Conservation (phyloP, 2,113 vertebrate species). For the Tursiops truncatus region DNA sequence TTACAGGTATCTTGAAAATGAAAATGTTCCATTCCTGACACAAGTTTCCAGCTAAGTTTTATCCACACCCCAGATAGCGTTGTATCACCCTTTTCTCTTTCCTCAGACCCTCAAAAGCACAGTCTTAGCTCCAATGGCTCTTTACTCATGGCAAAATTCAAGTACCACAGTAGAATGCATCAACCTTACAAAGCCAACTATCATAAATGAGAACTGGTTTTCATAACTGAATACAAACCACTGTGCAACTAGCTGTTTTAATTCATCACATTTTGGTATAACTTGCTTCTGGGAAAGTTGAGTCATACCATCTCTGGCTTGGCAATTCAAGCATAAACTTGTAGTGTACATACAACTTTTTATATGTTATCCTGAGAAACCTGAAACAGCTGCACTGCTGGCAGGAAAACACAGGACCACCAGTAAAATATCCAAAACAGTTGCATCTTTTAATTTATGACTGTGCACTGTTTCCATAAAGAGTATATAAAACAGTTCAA, state of each 20-base stretch:
- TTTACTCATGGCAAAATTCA: background rate
- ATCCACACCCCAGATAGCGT: background rate
- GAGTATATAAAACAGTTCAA: constrained; percentile 84
- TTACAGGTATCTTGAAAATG: background rate
- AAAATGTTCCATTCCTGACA: constrained; percentile 10
- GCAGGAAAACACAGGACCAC: constrained; percentile 84
- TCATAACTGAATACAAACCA: constrained; percentile 42
- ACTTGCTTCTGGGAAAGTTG: constrained; percentile 82
- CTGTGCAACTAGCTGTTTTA: constrained; percentile 69
- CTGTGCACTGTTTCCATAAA: constrained; percentile 82
- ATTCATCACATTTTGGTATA: constrained; percentile 81
- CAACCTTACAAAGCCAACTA: background rate
- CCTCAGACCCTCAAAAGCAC: background rate
- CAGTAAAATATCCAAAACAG: constrained; percentile 85
- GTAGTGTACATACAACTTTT: constrained; percentile 80
- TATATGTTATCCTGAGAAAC: constrained; percentile 85
- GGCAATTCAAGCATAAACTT: constrained; percentile 83
- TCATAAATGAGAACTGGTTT: constrained; percentile 56
- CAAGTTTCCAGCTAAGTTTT: constrained; percentile 28
- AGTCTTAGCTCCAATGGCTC: background rate
- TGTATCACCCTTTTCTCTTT: background rate
- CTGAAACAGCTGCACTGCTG: constrained; percentile 84
- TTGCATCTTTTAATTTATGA: constrained; percentile 88
- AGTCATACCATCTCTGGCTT: constrained; percentile 85
- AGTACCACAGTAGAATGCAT: background rate